phyloP scores from a whole-genome alignment of 2,113 vertebrate genomes.

The Dolichotis patagonum region DNA sequence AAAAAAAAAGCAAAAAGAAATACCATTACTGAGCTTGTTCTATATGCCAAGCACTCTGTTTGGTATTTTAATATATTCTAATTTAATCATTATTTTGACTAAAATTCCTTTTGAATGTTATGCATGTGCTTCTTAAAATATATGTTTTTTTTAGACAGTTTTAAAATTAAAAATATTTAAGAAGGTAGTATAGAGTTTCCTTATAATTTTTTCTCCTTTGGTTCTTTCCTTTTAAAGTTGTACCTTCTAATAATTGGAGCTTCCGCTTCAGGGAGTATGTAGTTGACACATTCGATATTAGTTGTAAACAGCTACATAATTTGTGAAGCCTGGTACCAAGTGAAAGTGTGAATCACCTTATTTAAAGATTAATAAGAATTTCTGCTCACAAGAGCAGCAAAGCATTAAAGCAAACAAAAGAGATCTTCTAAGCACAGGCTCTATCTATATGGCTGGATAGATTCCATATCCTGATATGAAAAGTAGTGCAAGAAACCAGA shows the following conservation, averaged over 20 bases:
- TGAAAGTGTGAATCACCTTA: not conserved
- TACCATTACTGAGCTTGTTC: not conserved
- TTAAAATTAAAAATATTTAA: conserved; percentile 25
- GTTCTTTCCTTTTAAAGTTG: not conserved
- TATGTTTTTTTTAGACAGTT: not conserved
- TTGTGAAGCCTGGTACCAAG: not conserved
- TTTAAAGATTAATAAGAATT: not conserved
- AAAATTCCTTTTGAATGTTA: conserved; percentile 27
- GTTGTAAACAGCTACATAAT: not conserved
- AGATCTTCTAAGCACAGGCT: not conserved
- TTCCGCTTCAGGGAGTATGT: not conserved
- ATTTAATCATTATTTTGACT: not conserved
- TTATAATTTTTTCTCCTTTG: not conserved
- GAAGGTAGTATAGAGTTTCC: not conserved
- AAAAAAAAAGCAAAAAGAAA: not conserved
- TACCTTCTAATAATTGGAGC: not conserved
- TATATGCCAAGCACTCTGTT: not conserved
- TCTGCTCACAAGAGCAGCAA: not conserved
- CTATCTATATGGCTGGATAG: not conserved
- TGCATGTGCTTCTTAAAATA: not conserved
- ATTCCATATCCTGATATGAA: too few species aligned
- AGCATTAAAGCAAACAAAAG: not conserved
- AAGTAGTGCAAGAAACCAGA: not conserved
- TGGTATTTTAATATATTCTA: not conserved
- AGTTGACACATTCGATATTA: not conserved